These are phyloP conservation scores for Acanthopagrus latus DNA, from an alignment of 2,797 vertebrate genomes.

Conservation along the genomic window DNA sequence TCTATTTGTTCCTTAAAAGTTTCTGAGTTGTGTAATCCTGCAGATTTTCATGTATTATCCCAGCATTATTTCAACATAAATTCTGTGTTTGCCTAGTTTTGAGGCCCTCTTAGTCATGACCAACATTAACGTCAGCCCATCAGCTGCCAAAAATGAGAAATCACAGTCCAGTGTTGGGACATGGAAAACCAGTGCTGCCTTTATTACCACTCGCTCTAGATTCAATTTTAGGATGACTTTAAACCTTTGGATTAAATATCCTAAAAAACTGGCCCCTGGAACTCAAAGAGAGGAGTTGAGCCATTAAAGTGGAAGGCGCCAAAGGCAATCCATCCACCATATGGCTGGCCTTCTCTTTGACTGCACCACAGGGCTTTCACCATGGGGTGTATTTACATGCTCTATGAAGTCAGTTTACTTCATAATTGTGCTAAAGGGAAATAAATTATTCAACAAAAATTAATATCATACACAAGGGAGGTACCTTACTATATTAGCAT, in stretches of 20 bases:
- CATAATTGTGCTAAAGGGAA: conserved; percentile 24
- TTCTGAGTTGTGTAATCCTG: conserved; percentile 11
- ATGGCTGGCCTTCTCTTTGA: conserved; percentile 47
- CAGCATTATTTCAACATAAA: conserved; percentile 29
- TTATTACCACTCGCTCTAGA: conserved; percentile 49
- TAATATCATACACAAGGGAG: conserved; percentile 1
- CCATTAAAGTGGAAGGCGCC: conserved; percentile 47
- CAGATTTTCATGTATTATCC: conserved; percentile 4
- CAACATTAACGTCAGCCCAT: conserved; percentile 46
- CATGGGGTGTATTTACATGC: conserved; percentile 28
- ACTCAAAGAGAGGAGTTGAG: conserved; percentile 35
- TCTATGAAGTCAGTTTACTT: conserved; percentile 16
- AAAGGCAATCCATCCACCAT: conserved; percentile 58
- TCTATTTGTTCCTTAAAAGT: conserved; percentile 16
- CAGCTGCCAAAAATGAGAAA: conserved; percentile 54
- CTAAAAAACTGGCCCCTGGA: conserved; percentile 37
- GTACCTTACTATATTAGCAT: neutral
- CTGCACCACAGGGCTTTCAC: conserved; percentile 33
- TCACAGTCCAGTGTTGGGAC: conserved; percentile 42
- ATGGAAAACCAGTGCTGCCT: conserved; percentile 52
- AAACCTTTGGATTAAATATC: conserved; percentile 47
- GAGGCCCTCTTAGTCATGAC: conserved; percentile 32
- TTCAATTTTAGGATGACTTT: conserved; percentile 42
- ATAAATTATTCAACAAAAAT: neutral
- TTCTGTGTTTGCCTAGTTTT: conserved; percentile 13